These are phyloP conservation scores for Mormyrops attenuatus DNA, from an alignment of 2,797 vertebrate genomes.

Conservation along the genomic window DNA sequence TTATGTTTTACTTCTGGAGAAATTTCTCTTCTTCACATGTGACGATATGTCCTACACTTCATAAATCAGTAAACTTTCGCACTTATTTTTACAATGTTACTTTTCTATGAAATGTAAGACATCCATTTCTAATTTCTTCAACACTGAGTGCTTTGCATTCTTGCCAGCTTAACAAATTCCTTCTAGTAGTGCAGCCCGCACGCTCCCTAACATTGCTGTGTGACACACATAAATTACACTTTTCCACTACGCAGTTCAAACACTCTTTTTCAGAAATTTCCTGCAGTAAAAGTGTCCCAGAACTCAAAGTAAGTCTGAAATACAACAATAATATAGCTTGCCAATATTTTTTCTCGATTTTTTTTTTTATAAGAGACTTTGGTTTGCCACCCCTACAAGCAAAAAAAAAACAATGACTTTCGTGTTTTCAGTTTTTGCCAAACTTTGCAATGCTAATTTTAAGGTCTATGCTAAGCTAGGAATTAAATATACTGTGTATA, in stretches of 20 bases:
- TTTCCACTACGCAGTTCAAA: slow-evolving; percentile 39
- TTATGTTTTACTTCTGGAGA: neutral
- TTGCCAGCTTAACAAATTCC: slow-evolving; percentile 50
- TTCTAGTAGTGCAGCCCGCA: slow-evolving; percentile 27
- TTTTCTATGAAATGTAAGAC: slow-evolving; percentile 10
- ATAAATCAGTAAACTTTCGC: neutral
- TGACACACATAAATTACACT: slow-evolving; percentile 54
- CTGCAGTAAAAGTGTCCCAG: neutral
- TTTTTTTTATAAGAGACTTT: neutral
- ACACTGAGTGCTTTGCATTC: slow-evolving; percentile 38
- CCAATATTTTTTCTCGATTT: neutral
- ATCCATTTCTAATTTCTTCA: slow-evolving; percentile 21
- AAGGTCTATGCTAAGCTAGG: neutral
- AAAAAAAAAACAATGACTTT: neutral
- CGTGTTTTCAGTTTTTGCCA: neutral
- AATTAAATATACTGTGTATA: no score
- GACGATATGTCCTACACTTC: neutral
- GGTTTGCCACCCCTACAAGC: neutral
- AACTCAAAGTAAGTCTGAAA: neutral
- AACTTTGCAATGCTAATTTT: neutral
- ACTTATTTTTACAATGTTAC: neutral
- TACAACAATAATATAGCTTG: neutral
- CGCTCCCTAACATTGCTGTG: slow-evolving; percentile 49
- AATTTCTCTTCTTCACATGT: neutral
- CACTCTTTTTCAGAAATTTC: slow-evolving; percentile 5